A percentile compares a stretch with the other conserved stretches of the same genome.
Evolutionary conservation across 2,113 vertebrate genomes (phyloP).

Genomic region (Agapornis roseicollis): DNA sequence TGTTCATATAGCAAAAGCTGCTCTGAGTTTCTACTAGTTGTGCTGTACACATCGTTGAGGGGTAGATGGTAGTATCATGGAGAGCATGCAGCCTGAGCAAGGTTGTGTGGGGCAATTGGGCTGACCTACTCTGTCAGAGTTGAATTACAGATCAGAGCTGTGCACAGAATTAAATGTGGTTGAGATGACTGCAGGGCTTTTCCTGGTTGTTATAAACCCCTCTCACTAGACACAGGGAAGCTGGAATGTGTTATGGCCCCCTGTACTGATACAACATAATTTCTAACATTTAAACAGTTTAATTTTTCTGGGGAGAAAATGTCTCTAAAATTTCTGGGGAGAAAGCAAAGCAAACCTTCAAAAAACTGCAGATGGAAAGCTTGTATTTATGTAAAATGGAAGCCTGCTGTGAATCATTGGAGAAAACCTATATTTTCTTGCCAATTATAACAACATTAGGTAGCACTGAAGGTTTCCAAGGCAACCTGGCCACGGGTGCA

Average conservation of each 20-base stretch:
- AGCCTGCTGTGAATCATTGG: neutral
- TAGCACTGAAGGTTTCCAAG: constrained; percentile 64
- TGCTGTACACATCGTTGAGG: neutral
- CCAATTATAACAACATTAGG: constrained; percentile 68
- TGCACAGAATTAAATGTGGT: neutral
- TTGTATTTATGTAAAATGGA: constrained; percentile 39
- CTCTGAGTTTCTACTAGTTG: neutral
- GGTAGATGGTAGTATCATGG: neutral
- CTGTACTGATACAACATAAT: neutral
- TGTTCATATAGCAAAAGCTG: neutral
- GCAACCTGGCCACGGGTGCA: constrained; percentile 51
- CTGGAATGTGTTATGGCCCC: neutral
- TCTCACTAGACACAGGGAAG: neutral
- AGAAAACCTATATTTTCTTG: constrained; percentile 64
- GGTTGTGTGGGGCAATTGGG: neutral
- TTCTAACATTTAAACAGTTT: constrained; percentile 20
- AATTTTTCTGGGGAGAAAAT: constrained; percentile 12
- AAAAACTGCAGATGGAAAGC: constrained; percentile 31
- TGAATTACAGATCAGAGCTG: neutral
- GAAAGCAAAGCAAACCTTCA: neutral
- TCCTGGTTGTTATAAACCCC: neutral
- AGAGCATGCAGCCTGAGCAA: neutral
- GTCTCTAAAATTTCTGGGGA: neutral
- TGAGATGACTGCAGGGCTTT: neutral
- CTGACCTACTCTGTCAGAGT: neutral